Percentiles rank a stretch among this genome's conserved stretches.
phyloP scores from a whole-genome alignment of 2,797 vertebrate genomes.

The Lophotriccus pileatus region DNA sequence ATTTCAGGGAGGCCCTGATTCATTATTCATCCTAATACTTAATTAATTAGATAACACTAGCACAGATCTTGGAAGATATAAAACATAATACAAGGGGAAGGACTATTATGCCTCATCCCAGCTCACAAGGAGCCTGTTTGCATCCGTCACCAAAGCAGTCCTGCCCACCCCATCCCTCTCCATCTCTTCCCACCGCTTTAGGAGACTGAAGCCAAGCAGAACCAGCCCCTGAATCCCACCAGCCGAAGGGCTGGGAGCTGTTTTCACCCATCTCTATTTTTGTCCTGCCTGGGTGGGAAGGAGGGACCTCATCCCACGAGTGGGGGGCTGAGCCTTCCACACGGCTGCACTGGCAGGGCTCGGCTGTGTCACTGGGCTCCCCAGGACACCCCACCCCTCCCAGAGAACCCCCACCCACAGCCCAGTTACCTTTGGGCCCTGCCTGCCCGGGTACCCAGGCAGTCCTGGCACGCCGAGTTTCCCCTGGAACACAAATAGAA shows the following conservation, averaged over 20 bases:
- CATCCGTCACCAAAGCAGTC: neutral
- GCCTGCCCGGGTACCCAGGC: constrained; percentile 95
- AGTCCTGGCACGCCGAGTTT: constrained; percentile 96
- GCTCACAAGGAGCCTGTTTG: neutral
- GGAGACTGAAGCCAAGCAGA: neutral
- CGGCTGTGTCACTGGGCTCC: fast-evolving
- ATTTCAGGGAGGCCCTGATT: neutral
- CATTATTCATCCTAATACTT: neutral
- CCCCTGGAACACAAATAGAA: constrained; percentile 77
- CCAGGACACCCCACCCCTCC: neutral
- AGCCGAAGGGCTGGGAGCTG: neutral
- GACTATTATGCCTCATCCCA: too few species aligned
- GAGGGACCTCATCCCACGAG: fast-evolving
- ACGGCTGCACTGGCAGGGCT: neutral
- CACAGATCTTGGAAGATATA: neutral
- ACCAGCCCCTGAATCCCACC: neutral
- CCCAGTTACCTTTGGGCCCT: constrained; percentile 90
- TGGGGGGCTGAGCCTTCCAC: neutral
- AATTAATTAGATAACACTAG: neutral
- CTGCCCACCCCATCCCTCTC: neutral
- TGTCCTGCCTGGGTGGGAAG: neutral
- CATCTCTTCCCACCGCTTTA: neutral
- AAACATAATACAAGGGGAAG: neutral
- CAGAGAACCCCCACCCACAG: fast-evolving
- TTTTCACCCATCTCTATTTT: neutral